Evolutionary conservation across 1,140 invertebrate genomes (phyloP).

Genomic region (Portunus trituberculatus): DNA sequence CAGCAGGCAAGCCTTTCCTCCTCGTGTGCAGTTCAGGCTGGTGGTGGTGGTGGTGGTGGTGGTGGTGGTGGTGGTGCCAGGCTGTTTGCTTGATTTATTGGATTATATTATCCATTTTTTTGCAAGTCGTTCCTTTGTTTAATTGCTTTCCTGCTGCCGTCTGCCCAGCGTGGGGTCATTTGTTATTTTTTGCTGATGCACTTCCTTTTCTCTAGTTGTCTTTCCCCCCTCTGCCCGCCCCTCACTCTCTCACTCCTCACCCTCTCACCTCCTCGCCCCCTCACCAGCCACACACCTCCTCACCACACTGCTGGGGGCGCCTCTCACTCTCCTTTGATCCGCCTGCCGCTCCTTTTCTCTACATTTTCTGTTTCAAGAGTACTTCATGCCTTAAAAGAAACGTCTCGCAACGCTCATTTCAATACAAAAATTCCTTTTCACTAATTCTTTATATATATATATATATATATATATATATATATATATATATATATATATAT

Average conservation of each 20-base stretch:
- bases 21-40: neutral
- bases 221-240: neutral
- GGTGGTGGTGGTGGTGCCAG: neutral
- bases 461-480: slow-evolving; percentile 25
- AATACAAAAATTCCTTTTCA: neutral
- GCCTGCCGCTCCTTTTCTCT: neutral
- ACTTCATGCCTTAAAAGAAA: neutral
- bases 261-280: neutral
- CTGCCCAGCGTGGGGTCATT: neutral
- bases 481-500: slow-evolving; percentile 36
- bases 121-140: slow-evolving; percentile 1
- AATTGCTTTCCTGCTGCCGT: slow-evolving; percentile 1
- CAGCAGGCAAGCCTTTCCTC: neutral
- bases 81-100: slow-evolving; percentile 3
- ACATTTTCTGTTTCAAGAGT: neutral
- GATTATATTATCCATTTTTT: neutral
- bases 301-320: neutral
- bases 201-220: neutral
- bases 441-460: neutral
- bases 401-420: neutral
- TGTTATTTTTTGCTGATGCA: slow-evolving; percentile 14
- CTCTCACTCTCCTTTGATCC: neutral
- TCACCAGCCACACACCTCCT: neutral
- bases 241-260: neutral
- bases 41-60: too few relatives aligned